Conservation (phyloP, 2,113 vertebrate species). For the Mandrillus leucophaeus region DNA sequence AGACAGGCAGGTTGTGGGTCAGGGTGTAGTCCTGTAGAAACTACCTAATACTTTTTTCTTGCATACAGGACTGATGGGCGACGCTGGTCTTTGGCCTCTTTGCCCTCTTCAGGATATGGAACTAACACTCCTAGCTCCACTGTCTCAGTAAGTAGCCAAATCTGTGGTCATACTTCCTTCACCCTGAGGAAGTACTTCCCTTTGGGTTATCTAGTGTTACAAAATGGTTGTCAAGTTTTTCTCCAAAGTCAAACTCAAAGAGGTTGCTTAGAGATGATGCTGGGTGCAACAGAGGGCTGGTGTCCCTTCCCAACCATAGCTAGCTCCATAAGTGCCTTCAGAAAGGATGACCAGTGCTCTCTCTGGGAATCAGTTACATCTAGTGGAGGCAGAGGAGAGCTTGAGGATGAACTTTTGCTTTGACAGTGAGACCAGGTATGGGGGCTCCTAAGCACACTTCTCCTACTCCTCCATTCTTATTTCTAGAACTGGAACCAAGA, state of each 20-base stretch:
- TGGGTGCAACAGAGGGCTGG: not conserved
- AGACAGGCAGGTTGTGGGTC: not conserved
- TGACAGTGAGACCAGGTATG: not conserved
- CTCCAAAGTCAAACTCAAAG: not conserved
- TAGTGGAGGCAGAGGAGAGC: not conserved
- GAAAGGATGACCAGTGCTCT: not conserved
- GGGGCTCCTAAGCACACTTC: not conserved
- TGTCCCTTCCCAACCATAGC: not conserved
- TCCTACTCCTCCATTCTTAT: not conserved
- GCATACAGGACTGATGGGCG: constrained; percentile 93
- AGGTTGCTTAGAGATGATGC: not conserved
- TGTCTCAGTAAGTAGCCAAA: constrained; percentile 92
- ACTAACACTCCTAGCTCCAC: constrained; percentile 99
- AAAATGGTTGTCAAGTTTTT: constrained; percentile 26
- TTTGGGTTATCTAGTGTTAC: not conserved
- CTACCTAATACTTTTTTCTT: constrained; percentile 50
- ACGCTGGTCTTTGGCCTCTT: constrained; percentile 97
- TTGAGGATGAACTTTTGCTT: constrained; percentile 1
- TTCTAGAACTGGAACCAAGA: not conserved
- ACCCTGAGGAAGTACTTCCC: not conserved
- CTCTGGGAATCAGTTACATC: not conserved
- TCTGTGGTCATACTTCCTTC: not conserved
- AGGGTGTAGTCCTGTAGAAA: not conserved
- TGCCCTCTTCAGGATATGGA: constrained; percentile 98
- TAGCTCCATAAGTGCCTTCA: not conserved